Evolutionary conservation across 2,113 vertebrate genomes (phyloP).

Genomic region (Cyphomyrus discorhynchus): DNA sequence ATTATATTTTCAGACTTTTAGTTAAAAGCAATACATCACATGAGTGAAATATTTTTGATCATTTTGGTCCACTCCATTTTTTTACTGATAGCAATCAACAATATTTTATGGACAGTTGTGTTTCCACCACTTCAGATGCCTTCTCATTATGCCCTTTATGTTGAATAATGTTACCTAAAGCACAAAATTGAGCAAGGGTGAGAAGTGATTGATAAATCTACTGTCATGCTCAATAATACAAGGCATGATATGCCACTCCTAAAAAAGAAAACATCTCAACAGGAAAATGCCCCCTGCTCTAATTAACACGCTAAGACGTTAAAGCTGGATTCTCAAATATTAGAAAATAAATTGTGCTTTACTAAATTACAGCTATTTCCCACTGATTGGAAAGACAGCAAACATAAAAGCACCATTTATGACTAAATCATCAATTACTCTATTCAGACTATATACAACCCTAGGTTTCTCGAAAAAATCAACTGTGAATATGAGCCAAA

Average conservation of each 20-base stretch:
- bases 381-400: not conserved
- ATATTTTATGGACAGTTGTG: not conserved
- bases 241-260: not conserved
- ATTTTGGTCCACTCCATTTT: not conserved
- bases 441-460: not conserved
- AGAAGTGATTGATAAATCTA: not conserved
- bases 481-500: not conserved
- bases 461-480: not conserved
- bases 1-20: not conserved
- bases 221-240: not conserved
- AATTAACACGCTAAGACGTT: not conserved
- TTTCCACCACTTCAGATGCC: not conserved
- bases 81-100: not conserved
- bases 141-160: not conserved
- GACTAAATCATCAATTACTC: not conserved
- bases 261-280: not conserved
- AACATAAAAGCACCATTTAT: not conserved
- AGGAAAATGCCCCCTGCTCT: not conserved
- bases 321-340: not conserved
- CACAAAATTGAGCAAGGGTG: not conserved
- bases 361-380: not conserved
- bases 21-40: not conserved
- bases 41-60: not conserved
- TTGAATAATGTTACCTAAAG: not conserved
- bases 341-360: not conserved